Evolutionary conservation across 2,888 invertebrate genomes (phyloP), one percentile per base, ranked within the genome.

Genomic region (Magallana nippona): DNA sequence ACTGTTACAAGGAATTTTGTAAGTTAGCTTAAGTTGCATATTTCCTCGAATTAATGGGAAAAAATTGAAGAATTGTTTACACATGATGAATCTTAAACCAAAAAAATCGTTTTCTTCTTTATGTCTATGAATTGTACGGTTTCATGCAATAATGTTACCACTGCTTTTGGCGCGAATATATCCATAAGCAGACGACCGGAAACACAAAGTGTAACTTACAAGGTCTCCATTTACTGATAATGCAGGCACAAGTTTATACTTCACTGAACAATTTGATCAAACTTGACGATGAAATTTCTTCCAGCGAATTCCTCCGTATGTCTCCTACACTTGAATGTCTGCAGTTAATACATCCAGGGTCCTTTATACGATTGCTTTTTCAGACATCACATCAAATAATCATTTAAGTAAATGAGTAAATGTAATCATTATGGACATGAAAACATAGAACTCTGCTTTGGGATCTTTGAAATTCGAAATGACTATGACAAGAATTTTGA

Each of bases 121-220:
- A 32, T 27, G 32, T 71, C 71, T 77, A 22, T 80, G 77, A 79
- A 71, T 56, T 27, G 32, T 11, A 77, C 17, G 83, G 83, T 44
- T 83, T 83, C 83, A 57, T 44, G 71, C 71, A 83, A 80, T 80
- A 83, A 83, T 80, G 80, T 83, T 83, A 55, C 83, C 80, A 80
- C 57, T 57, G 55, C 63, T 44, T 71, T 71, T 71, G 71, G 71
- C 71, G 71, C 71, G 71, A 71, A 71, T 22, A 62, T 83, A 83
- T 80, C 80, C 77, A 83, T 58, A 78, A 71, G 80, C 80, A 80
- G 71, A 83, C 63, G 56, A 58, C 80, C 57, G 56, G 80, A 57
- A 62, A 71, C 55, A 56, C 71, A 62, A 80, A 71, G 63, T 80
- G 63, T 71, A 77, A 80, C 57, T 83, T 83, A n/a, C 71, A 56